Conservation (phyloP, 2,113 vertebrate genomes). For the Phrynosoma platyrhinos region DNA sequence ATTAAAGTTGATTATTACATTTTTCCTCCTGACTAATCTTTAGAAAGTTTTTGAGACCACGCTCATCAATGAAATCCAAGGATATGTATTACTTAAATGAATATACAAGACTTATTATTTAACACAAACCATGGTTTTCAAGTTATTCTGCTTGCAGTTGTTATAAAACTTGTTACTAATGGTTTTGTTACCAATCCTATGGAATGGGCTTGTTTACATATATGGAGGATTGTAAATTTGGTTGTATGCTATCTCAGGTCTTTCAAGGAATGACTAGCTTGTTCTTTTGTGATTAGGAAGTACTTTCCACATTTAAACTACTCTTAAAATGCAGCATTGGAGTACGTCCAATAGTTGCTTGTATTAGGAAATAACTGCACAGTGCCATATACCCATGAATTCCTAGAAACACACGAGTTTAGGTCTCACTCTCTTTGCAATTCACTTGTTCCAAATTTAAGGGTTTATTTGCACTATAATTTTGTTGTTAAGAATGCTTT, state of each 20-base stretch:
- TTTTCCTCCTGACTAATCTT: constrained; percentile 49
- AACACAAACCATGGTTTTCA: neutral
- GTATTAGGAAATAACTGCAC: neutral
- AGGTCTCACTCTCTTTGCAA: neutral
- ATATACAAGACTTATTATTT: neutral
- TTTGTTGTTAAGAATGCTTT: neutral
- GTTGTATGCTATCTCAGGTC: neutral
- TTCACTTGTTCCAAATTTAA: neutral
- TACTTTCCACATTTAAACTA: neutral
- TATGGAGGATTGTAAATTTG: neutral
- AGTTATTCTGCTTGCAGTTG: neutral
- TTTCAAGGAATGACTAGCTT: neutral
- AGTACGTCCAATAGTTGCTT: neutral
- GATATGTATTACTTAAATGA: neutral
- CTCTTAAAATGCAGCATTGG: neutral
- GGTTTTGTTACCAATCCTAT: neutral
- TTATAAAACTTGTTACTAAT: neutral
- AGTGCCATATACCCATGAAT: neutral
- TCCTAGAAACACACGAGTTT: neutral
- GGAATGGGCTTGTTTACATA: neutral
- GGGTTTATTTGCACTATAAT: neutral
- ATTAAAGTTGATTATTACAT: constrained; percentile 61
- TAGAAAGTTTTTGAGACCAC: constrained; percentile 26
- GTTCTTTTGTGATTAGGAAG: neutral
- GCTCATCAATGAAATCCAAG: constrained; percentile 2